These are phyloP conservation scores for Cacoxenus indagator DNA, from an alignment of 2,888 invertebrate genomes.

Conservation along the genomic window DNA sequence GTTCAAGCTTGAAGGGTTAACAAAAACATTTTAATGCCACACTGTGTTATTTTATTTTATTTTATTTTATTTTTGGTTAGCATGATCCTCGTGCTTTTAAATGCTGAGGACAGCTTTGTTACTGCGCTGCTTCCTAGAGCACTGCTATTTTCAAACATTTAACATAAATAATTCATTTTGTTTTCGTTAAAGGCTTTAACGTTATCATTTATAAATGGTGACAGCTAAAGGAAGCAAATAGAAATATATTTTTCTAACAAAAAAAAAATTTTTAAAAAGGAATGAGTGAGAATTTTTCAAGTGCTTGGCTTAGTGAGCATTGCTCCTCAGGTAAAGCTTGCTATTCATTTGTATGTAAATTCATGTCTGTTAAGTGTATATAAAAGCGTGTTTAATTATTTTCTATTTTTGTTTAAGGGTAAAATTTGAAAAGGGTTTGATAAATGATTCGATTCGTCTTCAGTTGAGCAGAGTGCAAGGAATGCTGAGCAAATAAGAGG, in stretches of 20 bases:
- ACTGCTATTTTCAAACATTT: constrained; percentile 45
- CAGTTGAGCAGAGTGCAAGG: neutral
- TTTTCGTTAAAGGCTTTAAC: constrained; percentile 34
- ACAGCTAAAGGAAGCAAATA: neutral
- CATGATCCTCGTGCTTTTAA: neutral
- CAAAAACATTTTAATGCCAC: constrained; percentile 17
- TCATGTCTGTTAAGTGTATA: neutral
- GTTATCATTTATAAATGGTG: constrained; percentile 36
- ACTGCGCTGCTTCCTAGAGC: neutral
- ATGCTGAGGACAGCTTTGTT: neutral
- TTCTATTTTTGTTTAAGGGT: neutral
- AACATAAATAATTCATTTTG: constrained; percentile 56
- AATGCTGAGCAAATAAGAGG: too few species aligned
- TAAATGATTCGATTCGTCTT: neutral
- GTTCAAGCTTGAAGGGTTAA: constrained; percentile 10
- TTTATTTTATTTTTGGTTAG: neutral
- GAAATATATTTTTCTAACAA: neutral
- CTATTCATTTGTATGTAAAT: neutral
- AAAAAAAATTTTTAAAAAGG: neutral
- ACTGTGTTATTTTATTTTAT: neutral
- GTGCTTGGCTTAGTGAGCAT: neutral
- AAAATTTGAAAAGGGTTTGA: neutral
- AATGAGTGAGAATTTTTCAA: neutral
- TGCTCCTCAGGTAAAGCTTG: neutral
- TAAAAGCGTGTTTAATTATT: neutral